Evolutionary conservation across 2,797 vertebrate genomes (phyloP).

Genomic region (Rousettus madagascariensis): DNA sequence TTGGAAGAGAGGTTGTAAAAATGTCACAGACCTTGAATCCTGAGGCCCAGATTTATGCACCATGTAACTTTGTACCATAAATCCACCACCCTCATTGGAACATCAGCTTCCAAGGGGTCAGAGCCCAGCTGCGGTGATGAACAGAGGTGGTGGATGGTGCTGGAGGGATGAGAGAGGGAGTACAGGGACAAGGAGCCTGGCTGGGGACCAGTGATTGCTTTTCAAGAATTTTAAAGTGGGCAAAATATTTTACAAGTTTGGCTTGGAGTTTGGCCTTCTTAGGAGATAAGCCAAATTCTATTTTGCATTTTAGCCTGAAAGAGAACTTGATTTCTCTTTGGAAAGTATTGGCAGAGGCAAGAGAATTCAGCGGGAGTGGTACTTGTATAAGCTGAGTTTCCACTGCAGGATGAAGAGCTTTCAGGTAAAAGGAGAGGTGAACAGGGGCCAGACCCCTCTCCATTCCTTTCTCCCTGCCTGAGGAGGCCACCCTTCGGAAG

Average conservation of each 20-base stretch:
- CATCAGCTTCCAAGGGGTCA: slow-evolving; percentile 57
- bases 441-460: neutral
- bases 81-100: slow-evolving; percentile 68
- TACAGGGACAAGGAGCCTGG: neutral
- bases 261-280: slow-evolving; percentile 40
- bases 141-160: neutral
- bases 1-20: slow-evolving; percentile 82
- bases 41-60: slow-evolving; percentile 75
- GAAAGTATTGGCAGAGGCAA: neutral
- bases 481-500: neutral
- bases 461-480: rapidly evolving
- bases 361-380: neutral
- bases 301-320: slow-evolving; percentile 39
- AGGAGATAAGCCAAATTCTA: slow-evolving; percentile 56
- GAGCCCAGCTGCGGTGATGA: neutral
- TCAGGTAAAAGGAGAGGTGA: neutral
- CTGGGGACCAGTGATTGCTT: slow-evolving; percentile 41
- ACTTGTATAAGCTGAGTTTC: neutral
- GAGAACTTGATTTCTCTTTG: slow-evolving; percentile 52
- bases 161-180: neutral
- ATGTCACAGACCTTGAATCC: slow-evolving; percentile 83
- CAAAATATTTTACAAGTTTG: slow-evolving; percentile 49
- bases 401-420: neutral
- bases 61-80: slow-evolving; percentile 78
- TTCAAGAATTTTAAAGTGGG: slow-evolving; percentile 70